Conservation (phyloP, 53 echinoderm and acorn worm genomes). For the Arbacia lixula region DNA sequence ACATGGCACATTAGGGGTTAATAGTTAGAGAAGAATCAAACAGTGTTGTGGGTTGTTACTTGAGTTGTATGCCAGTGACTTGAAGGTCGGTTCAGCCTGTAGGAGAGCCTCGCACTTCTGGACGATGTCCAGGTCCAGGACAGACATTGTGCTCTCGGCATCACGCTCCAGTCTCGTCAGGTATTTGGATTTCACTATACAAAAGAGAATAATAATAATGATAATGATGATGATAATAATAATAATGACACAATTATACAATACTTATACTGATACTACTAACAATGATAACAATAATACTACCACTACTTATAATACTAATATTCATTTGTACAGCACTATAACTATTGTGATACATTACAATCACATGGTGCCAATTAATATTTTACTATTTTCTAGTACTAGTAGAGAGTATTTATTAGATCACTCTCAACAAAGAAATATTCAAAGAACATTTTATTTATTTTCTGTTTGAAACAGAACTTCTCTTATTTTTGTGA, state of each 20-base stretch:
- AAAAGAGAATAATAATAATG: background rate
- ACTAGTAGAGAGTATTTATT: no score
- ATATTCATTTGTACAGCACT: background rate
- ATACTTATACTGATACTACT: background rate
- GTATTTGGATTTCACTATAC: constrained; percentile 67
- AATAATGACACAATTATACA: background rate
- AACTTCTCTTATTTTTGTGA: no score
- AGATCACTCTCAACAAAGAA: no score
- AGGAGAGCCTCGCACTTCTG: constrained; percentile 80
- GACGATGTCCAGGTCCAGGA: constrained; percentile 85
- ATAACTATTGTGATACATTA: background rate
- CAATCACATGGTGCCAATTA: no score
- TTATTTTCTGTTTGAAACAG: no score
- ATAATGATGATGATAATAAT: background rate
- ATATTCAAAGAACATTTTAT: no score
- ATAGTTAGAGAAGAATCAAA: no score
- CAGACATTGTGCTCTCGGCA: constrained; percentile 86
- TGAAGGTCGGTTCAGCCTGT: constrained; percentile 79
- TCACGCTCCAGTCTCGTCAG: constrained; percentile 65
- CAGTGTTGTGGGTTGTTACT: no score
- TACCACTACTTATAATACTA: background rate
- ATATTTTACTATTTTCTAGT: no score
- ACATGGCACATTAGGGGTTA: no score
- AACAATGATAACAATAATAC: background rate
- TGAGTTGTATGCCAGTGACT: constrained; percentile 70